Evolutionary conservation across 2,113 vertebrate species (phyloP).

Genomic region (Uria aalge): DNA sequence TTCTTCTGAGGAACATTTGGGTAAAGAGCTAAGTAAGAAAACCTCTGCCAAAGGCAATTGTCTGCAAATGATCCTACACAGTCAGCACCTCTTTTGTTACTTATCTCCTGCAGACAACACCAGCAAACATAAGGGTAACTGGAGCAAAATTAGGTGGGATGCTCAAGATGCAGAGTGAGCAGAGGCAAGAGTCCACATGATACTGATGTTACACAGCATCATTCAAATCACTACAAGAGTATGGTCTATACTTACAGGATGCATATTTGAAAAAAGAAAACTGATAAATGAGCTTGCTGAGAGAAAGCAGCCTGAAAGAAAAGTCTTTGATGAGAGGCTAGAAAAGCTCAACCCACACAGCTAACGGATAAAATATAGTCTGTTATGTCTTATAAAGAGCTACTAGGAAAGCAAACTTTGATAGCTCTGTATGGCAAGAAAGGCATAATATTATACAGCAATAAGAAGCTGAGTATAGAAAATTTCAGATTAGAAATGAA

Average conservation of each 20-base stretch:
- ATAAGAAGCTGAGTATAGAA: background rate
- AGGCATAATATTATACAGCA: background rate
- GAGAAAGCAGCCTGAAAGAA: background rate
- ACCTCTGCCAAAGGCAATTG: background rate
- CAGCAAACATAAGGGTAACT: background rate
- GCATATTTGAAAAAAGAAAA: background rate
- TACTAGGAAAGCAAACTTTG: background rate
- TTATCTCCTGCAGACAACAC: background rate
- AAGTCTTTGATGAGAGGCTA: background rate
- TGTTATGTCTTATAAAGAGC: background rate
- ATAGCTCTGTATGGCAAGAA: background rate
- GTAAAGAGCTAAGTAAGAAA: background rate
- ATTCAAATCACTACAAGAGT: background rate
- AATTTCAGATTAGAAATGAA: background rate
- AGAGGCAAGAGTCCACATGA: background rate
- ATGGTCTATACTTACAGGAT: background rate
- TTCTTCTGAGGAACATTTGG: background rate
- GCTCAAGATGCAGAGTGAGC: background rate
- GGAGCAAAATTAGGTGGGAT: background rate
- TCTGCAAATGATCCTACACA: background rate
- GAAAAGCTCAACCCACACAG: background rate
- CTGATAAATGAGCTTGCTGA: background rate
- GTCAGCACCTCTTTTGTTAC: background rate
- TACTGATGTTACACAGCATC: background rate
- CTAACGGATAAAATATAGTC: background rate